Conservation (phyloP, 2,113 vertebrate genomes). For the Thalassoma bifasciatum region DNA sequence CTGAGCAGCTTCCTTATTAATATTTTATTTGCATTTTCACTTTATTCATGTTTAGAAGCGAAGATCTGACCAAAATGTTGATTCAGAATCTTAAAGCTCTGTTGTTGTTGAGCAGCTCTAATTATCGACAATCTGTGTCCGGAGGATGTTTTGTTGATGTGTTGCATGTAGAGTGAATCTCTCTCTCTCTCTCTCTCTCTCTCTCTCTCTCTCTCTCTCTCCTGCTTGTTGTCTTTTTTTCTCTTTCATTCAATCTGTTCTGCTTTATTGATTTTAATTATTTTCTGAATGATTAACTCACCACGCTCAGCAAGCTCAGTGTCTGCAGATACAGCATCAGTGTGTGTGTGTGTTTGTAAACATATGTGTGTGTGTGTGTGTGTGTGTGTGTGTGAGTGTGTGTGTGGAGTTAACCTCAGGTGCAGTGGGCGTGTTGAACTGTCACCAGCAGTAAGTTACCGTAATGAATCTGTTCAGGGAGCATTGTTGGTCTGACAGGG, state of each 20-base stretch:
- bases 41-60: too few relatives aligned
- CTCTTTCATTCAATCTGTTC: slow-evolving; percentile 60
- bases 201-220: not conserved
- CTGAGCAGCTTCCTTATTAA: too few relatives aligned
- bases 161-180: too few relatives aligned
- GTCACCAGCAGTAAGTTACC: slow-evolving; percentile 39
- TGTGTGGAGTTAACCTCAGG: slow-evolving; percentile 8
- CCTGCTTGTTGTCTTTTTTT: not conserved
- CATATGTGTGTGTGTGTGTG: not conserved
- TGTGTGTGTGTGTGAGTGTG: slow-evolving; percentile 9
- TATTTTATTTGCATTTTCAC: too few relatives aligned
- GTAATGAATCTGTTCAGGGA: slow-evolving; percentile 21
- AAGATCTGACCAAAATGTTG: too few relatives aligned
- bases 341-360: too few relatives aligned
- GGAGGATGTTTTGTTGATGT: too few relatives aligned
- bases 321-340: slow-evolving; percentile 35
- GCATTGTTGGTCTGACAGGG: not conserved
- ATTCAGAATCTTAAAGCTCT: too few relatives aligned
- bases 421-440: slow-evolving; percentile 30
- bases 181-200: too few relatives aligned
- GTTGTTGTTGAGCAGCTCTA: too few relatives aligned
- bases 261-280: slow-evolving; percentile 77
- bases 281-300: slow-evolving; percentile 68
- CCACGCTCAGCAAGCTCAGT: slow-evolving; percentile 33
- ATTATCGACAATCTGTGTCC: too few relatives aligned